Base-by-base conservation (phyloP, 2,113 vertebrate genomes). In the Nicator chloris region DNA sequence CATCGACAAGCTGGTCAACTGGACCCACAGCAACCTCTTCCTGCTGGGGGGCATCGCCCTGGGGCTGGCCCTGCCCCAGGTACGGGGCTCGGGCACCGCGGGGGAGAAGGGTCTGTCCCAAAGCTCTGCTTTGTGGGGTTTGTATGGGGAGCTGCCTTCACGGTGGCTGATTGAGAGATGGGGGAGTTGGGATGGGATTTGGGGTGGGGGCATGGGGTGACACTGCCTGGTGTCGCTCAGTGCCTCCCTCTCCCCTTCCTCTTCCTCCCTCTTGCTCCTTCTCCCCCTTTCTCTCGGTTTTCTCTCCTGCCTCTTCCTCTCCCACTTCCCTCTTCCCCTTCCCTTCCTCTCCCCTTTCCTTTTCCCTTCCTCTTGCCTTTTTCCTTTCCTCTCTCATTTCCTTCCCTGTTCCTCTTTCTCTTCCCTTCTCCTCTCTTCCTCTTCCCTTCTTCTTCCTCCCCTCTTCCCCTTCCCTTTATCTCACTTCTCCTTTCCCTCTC, bases 11-110 rank as follows among this genome's bases (percentile, higher is more conserved):
- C 86, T 99, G 88, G 99, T 99, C 70, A 98, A 99, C 97, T 99
- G 99, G 99, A 98, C 98, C 96, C 99, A 99, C 95, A 98, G 98
- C 92, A 99, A 99, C 97, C 97, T 99, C 60, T 99, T 99, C 95
- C 92, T 99, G 39, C 97, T 99, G 54, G 99, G 99, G 31, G 99
- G 99, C 39, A 88, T 99, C 28, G 97, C 99, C 2, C 96, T 99
- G 92, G 99, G 99, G 45, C 96, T 99, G 82, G 98, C 99, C 10
- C 97, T 99, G 77, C 99, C 99, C 40, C 99, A 99, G 99, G 99
- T 98, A 97, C 14, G 3, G 66, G 8, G 18, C 30, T 14, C 1
- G 33, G 31, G 68, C 57, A 33, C 57, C 4, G 57, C 3, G 1
- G 21, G 65, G 45, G 24, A 56, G 15, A 5, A 27, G 65, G 68